Percentiles rank a stretch among this genome's conserved stretches.
Conservation (phyloP, 2,113 vertebrate genomes). For the Rhizomys pruinosus region DNA sequence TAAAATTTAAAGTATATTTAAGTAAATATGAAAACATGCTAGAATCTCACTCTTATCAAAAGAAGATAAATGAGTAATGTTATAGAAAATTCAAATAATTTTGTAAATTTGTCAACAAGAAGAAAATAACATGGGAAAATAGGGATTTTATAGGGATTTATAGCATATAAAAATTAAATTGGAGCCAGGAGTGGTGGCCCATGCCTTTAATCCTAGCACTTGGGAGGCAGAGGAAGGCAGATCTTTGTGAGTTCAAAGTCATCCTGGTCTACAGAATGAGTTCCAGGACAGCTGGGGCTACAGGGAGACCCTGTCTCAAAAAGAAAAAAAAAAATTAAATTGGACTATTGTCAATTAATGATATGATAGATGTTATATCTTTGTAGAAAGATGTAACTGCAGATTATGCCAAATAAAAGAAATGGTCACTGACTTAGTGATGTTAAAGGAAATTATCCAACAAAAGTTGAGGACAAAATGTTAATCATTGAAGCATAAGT, state of each 20-base stretch:
- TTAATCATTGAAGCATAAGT: not conserved
- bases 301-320: no score
- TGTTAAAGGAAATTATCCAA: not conserved
- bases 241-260: no score
- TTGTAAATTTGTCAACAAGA: not conserved
- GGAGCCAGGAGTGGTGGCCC: no score
- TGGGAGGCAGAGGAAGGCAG: no score
- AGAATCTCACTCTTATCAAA: not conserved
- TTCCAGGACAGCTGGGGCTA: no score
- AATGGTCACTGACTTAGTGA: not conserved
- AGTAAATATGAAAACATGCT: not conserved
- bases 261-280: no score
- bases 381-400: not conserved
- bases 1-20: not conserved
- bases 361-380: not conserved
- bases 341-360: not conserved
- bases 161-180: not conserved
- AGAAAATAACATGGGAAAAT: not conserved
- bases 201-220: no score
- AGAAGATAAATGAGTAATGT: not conserved
- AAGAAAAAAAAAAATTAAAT: no score
- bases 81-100: not conserved
- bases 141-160: not conserved
- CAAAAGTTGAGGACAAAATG: not conserved
- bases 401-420: not conserved